A percentile compares a stretch with the other conserved stretches of the same genome.
phyloP scores from a whole-genome alignment of 2,888 invertebrate genomes.

The Spodoptera picta region DNA sequence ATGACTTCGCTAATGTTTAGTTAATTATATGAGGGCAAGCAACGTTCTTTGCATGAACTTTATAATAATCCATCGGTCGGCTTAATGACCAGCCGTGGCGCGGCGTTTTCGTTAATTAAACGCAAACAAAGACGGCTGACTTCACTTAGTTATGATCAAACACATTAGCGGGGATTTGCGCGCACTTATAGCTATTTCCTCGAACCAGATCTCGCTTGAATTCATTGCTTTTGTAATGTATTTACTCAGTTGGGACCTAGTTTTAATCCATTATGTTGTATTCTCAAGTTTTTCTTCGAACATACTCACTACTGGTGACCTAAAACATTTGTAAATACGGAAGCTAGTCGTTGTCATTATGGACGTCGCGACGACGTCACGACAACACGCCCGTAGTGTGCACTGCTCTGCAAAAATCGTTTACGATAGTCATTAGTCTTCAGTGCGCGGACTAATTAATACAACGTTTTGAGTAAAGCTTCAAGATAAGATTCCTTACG shows the following conservation, averaged over 20 bases:
- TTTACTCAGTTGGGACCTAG: constrained; percentile 46
- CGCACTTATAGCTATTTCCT: constrained; percentile 65
- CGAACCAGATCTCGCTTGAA: constrained; percentile 47
- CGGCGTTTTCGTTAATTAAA: constrained; percentile 81
- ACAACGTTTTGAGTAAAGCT: constrained; percentile 85
- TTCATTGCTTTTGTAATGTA: constrained; percentile 50
- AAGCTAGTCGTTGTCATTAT: constrained; percentile 10
- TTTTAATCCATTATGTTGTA: constrained; percentile 52
- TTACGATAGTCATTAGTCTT: constrained; percentile 80
- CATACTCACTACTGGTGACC: constrained; percentile 24
- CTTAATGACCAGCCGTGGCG: constrained; percentile 70
- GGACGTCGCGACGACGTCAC: constrained; percentile 11
- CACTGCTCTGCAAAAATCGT: constrained; percentile 75
- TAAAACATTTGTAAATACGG: constrained; percentile 29
- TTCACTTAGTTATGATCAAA: constrained; percentile 77
- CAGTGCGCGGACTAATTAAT: constrained; percentile 82
- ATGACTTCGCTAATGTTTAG: constrained; percentile 49
- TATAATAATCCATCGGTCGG: constrained; percentile 70
- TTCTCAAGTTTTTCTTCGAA: constrained; percentile 51
- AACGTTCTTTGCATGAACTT: constrained; percentile 62
- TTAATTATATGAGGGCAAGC: constrained; percentile 58
- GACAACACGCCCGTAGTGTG: constrained; percentile 40
- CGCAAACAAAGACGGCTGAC: constrained; percentile 78
- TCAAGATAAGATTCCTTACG: constrained; percentile 76
- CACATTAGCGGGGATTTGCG: constrained; percentile 75